Percentiles rank a stretch among this genome's conserved stretches.
Conservation (phyloP, 2,797 vertebrate species). For the Clarias pachynema region DNA sequence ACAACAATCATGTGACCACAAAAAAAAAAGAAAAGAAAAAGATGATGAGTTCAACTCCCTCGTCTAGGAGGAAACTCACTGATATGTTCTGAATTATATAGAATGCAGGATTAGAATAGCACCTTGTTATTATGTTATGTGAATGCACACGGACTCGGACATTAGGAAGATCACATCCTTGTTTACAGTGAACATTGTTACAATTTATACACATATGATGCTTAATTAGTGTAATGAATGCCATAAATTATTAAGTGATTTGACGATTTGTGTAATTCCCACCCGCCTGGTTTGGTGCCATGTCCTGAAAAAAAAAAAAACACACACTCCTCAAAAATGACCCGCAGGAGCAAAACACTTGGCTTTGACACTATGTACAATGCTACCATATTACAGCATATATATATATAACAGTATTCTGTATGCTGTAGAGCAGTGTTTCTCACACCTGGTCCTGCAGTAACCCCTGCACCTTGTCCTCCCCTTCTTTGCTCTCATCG, state of each 20-base stretch:
- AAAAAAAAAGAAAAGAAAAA: conserved; percentile 36
- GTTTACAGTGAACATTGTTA: conserved; percentile 49
- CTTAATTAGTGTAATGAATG: conserved; percentile 9
- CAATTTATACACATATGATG: conserved; percentile 35
- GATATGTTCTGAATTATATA: conserved; percentile 38
- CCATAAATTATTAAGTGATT: conserved; percentile 4
- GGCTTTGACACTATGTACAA: conserved; percentile 40
- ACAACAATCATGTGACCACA: conserved; percentile 40
- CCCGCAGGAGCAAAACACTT: conserved; percentile 29
- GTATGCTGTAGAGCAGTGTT: conserved; percentile 16
- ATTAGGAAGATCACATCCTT: conserved; percentile 48
- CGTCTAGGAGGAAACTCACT: conserved; percentile 31
- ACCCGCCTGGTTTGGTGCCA: not conserved
- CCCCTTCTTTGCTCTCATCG: not conserved
- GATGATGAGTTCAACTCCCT: conserved; percentile 33
- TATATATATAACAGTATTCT: not conserved
- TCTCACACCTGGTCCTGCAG: not conserved
- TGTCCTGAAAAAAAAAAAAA: not conserved
- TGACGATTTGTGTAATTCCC: conserved; percentile 23
- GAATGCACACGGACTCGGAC: conserved; percentile 35
- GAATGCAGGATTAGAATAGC: conserved; percentile 45
- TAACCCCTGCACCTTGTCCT: not conserved
- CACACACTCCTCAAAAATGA: conserved; percentile 10
- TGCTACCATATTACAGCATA: conserved; percentile 36
- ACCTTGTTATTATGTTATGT: conserved; percentile 48